Evolutionary conservation across 1,140 invertebrate genomes (phyloP).

Genomic region (Oryctes rhinoceros): DNA sequence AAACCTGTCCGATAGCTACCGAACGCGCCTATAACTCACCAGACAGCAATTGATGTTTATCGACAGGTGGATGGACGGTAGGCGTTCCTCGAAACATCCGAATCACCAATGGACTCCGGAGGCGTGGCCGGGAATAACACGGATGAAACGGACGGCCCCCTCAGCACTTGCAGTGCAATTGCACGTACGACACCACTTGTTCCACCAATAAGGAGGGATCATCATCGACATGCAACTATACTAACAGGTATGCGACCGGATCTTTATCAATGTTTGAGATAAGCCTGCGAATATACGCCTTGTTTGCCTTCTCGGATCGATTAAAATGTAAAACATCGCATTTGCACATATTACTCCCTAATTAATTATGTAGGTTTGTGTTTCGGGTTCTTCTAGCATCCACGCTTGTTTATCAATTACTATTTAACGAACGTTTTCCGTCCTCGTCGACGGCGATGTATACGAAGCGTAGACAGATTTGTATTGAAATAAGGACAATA

Average conservation of each 20-base stretch:
- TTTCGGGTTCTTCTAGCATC: not conserved
- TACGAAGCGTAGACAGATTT: no score
- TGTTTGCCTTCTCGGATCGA: not conserved
- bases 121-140: not conserved
- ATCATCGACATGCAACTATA: conserved; percentile 7
- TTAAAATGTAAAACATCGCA: not conserved
- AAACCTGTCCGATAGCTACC: not conserved
- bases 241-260: not conserved
- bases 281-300: not conserved
- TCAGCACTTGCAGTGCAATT: conserved; percentile 6
- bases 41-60: conserved; percentile 1
- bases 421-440: not conserved
- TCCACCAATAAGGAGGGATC: not conserved
- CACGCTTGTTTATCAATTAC: not conserved
- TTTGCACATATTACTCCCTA: not conserved
- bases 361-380: not conserved
- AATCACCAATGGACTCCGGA: conserved; percentile 4
- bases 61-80: conserved; percentile 13
- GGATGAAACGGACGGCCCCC: not conserved
- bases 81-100: not conserved
- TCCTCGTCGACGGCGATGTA: no score
- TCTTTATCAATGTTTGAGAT: conserved; percentile 8
- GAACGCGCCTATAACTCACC: not conserved
- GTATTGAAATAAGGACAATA: no score
- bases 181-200: not conserved